Base-by-base conservation (phyloP, 2,113 vertebrate species). In the Hemibagrus wyckioides region DNA sequence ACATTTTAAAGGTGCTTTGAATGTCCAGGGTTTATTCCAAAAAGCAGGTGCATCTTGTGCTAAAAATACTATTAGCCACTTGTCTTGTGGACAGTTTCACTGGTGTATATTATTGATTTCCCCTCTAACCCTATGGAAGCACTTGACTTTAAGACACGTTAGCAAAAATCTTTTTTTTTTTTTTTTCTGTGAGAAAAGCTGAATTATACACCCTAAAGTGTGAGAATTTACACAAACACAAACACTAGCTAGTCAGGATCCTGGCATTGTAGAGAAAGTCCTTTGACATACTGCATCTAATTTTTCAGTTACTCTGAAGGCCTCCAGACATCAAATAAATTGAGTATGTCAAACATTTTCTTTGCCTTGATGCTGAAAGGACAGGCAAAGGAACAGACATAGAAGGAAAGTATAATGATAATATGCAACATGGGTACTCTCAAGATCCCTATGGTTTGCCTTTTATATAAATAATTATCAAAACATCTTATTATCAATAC, bases 401-500 rank as follows among this genome's bases (percentile, higher is more conserved):
- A 44, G 73, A 11, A 84, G 75, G 48, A 84, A 82, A 81, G 17
- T 79, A 87, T 86, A 71, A 83, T 87, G 88, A 89, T 54, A 90
- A 69, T 90, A 85, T 83, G 90, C 88, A 87, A 88, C 71, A 85
- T 88, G 57, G 65, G 88, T 91, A 84, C 88, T 92, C 84, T 93
- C 69, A 90, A 87, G 84, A 80, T 90, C 89, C 89, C 85, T 90
- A 91, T 75, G 87, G 91, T 90, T 88, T 93, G 73, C 63, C 85
- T 54, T 91, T 92, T 82, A 92, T 94, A 95, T 96, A 96, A 96
- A 96, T 96, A 96, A 94, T 91, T 88, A 86, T 92, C 91, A 93
- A 94, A 94, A 75, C 83, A 85, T 57, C 67, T 36, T 84, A 75
- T 75, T 69, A 48, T 83, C 50, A 81, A 59, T 80, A 80, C 52